A percentile compares a stretch with the other conserved stretches of the same genome.
Evolutionary conservation across 2,113 vertebrate species (phyloP).

Genomic region (Thamnophis sirtalis): DNA sequence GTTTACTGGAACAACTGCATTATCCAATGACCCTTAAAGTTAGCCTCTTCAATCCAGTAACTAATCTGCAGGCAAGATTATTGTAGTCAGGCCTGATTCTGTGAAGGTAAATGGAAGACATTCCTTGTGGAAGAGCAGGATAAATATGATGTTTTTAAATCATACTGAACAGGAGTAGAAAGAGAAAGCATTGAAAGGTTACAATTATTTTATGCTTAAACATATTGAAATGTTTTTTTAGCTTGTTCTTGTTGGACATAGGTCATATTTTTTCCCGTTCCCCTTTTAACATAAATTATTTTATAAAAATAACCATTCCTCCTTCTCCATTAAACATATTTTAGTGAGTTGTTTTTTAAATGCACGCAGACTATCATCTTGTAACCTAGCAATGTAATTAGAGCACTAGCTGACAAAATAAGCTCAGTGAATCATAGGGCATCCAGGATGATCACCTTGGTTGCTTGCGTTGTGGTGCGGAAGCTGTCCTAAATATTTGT

Average conservation of each 20-base stretch:
- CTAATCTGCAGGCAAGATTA: background rate
- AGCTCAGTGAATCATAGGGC: conserved; percentile 51
- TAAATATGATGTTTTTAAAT: background rate
- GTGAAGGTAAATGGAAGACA: background rate
- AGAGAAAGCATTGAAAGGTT: background rate
- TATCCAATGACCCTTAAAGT: background rate
- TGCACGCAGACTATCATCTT: conserved; percentile 31
- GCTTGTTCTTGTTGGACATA: background rate
- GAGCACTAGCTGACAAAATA: conserved; percentile 51
- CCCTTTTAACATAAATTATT: background rate
- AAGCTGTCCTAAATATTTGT: conserved; percentile 17
- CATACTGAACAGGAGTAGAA: background rate
- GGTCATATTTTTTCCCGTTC: background rate
- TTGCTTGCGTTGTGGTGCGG: conserved; percentile 31
- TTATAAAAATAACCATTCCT: background rate
- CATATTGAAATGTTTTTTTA: background rate
- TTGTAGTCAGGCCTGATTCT: background rate
- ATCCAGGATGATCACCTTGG: conserved; percentile 42
- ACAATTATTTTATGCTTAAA: background rate
- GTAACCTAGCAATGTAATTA: conserved; percentile 60
- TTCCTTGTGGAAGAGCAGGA: background rate
- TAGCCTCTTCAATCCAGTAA: background rate
- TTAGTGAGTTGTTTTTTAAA: conserved; percentile 47
- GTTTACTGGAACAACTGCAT: background rate
- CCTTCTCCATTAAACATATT: conserved; percentile 30